These are phyloP conservation scores for Caranx ignobilis DNA, from an alignment of 2,113 vertebrate genomes.

Conservation along the genomic window DNA sequence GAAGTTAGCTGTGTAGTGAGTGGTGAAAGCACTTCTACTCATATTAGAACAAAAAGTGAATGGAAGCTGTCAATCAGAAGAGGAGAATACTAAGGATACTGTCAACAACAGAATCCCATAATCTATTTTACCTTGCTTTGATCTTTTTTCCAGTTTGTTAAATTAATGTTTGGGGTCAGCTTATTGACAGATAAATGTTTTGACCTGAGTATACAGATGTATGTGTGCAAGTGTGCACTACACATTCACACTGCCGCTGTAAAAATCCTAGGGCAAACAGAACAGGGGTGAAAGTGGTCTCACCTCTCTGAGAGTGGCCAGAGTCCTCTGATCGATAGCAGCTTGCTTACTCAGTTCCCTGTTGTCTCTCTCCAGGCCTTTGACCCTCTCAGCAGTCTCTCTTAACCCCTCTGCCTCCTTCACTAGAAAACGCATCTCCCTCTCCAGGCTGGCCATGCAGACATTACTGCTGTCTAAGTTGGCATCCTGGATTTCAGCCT, in stretches of 20 bases:
- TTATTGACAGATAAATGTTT: neutral
- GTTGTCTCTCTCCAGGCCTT: slow-evolving; percentile 92
- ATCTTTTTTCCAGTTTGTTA: neutral
- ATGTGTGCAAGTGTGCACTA: neutral
- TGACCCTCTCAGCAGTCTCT: slow-evolving; percentile 88
- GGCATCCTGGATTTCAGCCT: slow-evolving; percentile 92
- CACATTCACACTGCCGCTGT: slow-evolving; percentile 3
- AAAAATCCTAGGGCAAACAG: neutral
- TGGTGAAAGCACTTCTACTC: neutral
- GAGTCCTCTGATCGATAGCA: slow-evolving; percentile 91
- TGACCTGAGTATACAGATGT: neutral
- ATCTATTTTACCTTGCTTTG: neutral
- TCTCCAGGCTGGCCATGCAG: slow-evolving; percentile 86
- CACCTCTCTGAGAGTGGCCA: slow-evolving; percentile 93
- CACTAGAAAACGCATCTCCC: slow-evolving; percentile 87
- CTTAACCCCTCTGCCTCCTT: slow-evolving; percentile 88
- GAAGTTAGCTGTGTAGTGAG: no score
- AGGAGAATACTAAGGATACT: neutral
- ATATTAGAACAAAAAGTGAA: neutral
- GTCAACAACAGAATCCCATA: neutral
- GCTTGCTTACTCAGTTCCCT: slow-evolving; percentile 92
- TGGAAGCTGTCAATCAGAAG: neutral
- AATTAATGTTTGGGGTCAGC: neutral
- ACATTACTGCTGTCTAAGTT: slow-evolving; percentile 87
- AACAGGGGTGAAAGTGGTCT: neutral